Base-by-base conservation (phyloP, 2,113 vertebrate genomes). In the Mesitornis unicolor region DNA sequence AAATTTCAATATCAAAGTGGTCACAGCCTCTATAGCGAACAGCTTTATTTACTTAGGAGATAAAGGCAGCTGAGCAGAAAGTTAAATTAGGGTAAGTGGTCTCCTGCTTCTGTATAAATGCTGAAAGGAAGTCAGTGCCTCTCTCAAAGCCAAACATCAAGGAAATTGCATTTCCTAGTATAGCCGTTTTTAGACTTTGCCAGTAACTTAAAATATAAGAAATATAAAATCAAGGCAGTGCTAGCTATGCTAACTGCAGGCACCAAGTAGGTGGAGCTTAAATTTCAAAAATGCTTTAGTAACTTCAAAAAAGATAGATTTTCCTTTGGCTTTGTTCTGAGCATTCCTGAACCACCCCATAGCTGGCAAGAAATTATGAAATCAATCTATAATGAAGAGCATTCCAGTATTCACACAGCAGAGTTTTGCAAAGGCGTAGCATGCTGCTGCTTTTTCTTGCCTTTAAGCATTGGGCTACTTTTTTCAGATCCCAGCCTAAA, bases 1-100 rank as follows among this genome's bases (percentile, higher is more conserved):
- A 84, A 96, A 93, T 59, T 89, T 88, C 91, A 84, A 78, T 89
- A 63, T 84, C 90, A 85, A 93, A 92, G 53, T 60, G 59, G 47
- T 79, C 53, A 45, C 29, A 77, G 74, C 33, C 93, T 45, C 67
- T 85, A 77, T 26, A 86, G 59, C 13, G 87, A 84, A 36, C 77
- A 81, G 83, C 54, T 79, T 53, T 90, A 74, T 96, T 97, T 94
- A 86, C 80, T 92, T 92, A 84, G 80, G 63, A 89, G 94, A 95
- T 83, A 90, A 96, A 73, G 57, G 76, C 73, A 90, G 59, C 74
- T 61, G 68, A 95, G 67, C 69, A 88, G 68, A 96, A 94, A 71
- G 77, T 81, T 80, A 81, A 96, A 90, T 75, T 93, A 89, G 81
- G 65, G 71, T 76, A 78, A 94, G 80, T n/a, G 73, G 81, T 29